Evolutionary conservation across 2,888 invertebrate genomes (phyloP).

Genomic region (Polydrusus cervinus): DNA sequence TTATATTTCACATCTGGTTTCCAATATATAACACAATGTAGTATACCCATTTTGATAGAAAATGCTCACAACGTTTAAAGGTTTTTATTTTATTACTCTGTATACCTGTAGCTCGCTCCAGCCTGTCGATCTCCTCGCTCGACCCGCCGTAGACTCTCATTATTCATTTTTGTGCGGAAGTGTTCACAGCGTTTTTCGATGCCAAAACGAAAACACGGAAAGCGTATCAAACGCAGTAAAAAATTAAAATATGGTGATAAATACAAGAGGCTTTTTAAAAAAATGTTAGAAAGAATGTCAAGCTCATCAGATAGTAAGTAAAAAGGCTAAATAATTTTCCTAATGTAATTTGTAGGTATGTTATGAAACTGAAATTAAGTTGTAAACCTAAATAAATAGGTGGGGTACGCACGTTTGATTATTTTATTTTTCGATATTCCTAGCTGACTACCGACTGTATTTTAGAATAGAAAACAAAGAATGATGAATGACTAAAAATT

Average conservation of each 20-base stretch:
- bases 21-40: not conserved
- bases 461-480: too few species aligned
- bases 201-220: not conserved
- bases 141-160: not conserved
- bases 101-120: not conserved
- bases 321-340: not conserved
- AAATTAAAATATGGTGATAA: not conserved
- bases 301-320: not conserved
- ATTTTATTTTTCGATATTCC: too few species aligned
- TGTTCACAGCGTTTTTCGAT: not conserved
- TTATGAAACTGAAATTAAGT: not conserved
- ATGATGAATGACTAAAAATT: too few species aligned
- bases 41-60: not conserved
- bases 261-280: not conserved
- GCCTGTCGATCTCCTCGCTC: not conserved
- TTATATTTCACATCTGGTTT: not conserved
- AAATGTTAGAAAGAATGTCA: conserved; percentile 1
- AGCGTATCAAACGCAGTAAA: not conserved
- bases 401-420: conserved; percentile 22
- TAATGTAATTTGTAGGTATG: conserved; percentile 1
- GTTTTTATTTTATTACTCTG: not conserved
- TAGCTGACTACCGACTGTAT: too few species aligned
- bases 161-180: not conserved
- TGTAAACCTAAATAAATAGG: conserved; percentile 7
- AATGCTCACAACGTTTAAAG: conserved; percentile 1